Evolutionary conservation across 1,140 invertebrate species (phyloP), one percentile per base, ranked within the genome.

Genomic region (Brachionus sp.): DNA sequence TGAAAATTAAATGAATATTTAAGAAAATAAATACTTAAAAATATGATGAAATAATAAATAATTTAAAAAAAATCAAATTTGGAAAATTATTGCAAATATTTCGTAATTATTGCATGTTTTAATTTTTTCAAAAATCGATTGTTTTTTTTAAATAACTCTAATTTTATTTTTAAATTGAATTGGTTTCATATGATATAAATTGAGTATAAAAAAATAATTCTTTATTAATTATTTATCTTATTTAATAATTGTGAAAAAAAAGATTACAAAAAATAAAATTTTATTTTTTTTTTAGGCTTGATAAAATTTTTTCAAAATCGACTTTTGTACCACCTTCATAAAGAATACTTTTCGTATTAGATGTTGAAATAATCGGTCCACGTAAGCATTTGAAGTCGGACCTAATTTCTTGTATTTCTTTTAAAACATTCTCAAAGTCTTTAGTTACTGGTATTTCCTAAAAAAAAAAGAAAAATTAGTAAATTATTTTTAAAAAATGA

Each of bases 401-500:
- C 35, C 77, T 39, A 3, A 62, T 44, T 19, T 66, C 62, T 80
- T 62, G 77, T 42, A 80, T 66, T 66, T 80, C 77, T 66, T 64
- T 66, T 25, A 80, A 57, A 16, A 80, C 77, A 37, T 23, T 39
- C 33, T 80, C 77, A 80, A 80, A 80, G 16, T 80, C 77, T 35
- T 80, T 80, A n/a, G 50, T 80, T n/a, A 80, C 62, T 12, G 77
- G 77, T n/a, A 80, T 80, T 80, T 80, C 77, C 77, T 78, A 12
- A 12, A 3, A 35, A 13, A 57, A 78, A 78, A 10, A n/a, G n/a
- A n/a, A 53, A 33, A 73, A 39, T 29, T 46, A 57, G 23, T 37
- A 50, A 10, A 37, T n/a, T 53, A 78, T 9, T n/a, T 73, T 25
- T 19, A 82, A 70, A 16, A n/a, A 37, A 39, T 7, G 10, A 50